phyloP scores from a whole-genome alignment of 1,140 invertebrate species.

The Drosophila eugracilis region DNA sequence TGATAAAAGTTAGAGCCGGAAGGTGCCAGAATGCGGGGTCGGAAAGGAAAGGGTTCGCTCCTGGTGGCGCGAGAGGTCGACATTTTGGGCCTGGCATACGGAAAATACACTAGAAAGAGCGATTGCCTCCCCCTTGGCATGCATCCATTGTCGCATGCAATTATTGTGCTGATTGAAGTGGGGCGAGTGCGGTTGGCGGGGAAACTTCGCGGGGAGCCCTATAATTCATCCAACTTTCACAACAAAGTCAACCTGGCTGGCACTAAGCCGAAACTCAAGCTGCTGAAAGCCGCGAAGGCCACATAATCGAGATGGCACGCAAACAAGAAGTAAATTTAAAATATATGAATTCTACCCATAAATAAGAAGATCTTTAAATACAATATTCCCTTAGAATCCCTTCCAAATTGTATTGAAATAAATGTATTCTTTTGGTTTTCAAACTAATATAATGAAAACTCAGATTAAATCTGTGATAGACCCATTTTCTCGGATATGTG shows the following conservation, averaged over 20 bases:
- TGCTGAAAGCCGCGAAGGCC: slow-evolving; percentile 14
- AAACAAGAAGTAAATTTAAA: slow-evolving; percentile 14
- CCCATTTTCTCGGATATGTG: slow-evolving; percentile 7
- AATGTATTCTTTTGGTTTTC: too few relatives aligned
- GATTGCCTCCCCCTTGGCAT: slow-evolving; percentile 37
- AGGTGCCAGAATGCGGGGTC: slow-evolving; percentile 20
- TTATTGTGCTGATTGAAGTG: slow-evolving; percentile 50
- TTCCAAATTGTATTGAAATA: too few relatives aligned
- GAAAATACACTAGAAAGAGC: slow-evolving; percentile 38
- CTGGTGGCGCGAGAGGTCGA: neutral
- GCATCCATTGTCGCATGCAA: slow-evolving; percentile 50
- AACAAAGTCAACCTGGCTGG: slow-evolving; percentile 34
- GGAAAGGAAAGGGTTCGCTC: neutral
- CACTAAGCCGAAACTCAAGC: slow-evolving; percentile 25
- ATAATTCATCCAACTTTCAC: slow-evolving; percentile 58
- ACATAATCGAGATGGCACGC: neutral
- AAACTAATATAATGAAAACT: neutral
- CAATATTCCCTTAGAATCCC: too few relatives aligned
- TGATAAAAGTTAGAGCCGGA: slow-evolving; percentile 70
- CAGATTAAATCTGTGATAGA: slow-evolving; percentile 4
- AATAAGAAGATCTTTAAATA: too few relatives aligned
- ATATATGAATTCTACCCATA: too few relatives aligned
- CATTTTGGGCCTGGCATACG: slow-evolving; percentile 40
- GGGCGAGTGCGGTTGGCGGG: slow-evolving; percentile 22
- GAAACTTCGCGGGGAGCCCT: slow-evolving; percentile 19